These are phyloP conservation scores for Xiphias gladius DNA, from an alignment of 2,113 vertebrate species.

Conservation along the genomic window DNA sequence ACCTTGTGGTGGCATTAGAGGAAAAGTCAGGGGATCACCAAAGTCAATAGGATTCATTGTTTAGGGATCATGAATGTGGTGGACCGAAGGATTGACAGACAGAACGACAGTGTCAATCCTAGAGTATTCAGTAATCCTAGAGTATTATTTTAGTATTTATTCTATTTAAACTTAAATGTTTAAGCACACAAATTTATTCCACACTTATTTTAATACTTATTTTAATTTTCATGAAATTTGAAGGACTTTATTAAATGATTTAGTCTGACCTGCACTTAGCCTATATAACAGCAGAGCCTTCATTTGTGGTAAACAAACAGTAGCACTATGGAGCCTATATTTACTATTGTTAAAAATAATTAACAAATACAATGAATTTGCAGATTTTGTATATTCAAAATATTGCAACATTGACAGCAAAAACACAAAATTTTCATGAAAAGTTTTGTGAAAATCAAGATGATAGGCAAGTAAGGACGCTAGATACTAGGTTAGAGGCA, in stretches of 20 bases:
- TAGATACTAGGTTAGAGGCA: neutral
- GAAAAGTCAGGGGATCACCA: no score
- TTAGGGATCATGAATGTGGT: no score
- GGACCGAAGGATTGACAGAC: no score
- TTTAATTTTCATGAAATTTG: no score
- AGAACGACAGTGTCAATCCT: no score
- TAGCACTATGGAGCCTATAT: neutral
- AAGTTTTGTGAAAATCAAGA: neutral
- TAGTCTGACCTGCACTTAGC: neutral
- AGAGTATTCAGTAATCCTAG: no score
- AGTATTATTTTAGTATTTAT: no score
- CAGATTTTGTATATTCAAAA: neutral
- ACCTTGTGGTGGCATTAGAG: no score
- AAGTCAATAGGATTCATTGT: no score
- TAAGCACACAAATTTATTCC: no score
- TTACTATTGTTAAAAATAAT: neutral
- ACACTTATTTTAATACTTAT: no score
- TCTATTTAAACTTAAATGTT: no score
- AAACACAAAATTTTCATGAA: neutral
- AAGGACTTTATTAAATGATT: neutral
- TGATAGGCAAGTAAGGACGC: neutral
- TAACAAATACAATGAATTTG: neutral
- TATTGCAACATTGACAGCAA: neutral
- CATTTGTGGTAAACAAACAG: neutral
- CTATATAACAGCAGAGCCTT: neutral